Evolutionary conservation across 2,113 vertebrate species (phyloP).

Genomic region (Siniperca knerii): DNA sequence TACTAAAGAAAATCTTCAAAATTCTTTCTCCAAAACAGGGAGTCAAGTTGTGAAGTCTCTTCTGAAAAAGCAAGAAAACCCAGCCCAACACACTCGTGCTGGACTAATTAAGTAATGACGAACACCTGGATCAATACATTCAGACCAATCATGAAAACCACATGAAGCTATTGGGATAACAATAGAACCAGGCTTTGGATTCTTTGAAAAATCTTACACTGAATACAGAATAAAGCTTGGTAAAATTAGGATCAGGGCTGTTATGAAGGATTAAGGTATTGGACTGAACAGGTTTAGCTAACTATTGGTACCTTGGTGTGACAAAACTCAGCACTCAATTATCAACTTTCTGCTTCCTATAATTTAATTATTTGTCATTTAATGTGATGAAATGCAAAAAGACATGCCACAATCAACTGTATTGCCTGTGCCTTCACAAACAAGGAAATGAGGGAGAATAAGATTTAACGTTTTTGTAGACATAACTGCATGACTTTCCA

Average conservation of each 20-base stretch:
- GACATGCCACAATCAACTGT: too few species aligned
- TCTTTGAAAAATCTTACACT: neutral
- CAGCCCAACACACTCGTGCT: neutral
- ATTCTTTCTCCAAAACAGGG: neutral
- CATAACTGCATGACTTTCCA: neutral
- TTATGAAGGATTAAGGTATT: too few species aligned
- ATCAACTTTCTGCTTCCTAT: neutral
- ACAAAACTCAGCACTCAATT: neutral
- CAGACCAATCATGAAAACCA: neutral
- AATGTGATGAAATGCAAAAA: neutral
- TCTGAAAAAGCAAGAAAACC: neutral
- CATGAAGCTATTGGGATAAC: neutral
- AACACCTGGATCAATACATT: slow-evolving; percentile 8
- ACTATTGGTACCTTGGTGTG: too few species aligned
- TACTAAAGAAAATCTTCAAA: neutral
- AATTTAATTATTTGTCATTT: neutral
- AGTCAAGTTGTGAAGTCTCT: neutral
- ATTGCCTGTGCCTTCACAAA: neutral
- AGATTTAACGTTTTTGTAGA: too few species aligned
- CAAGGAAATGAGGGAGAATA: too few species aligned
- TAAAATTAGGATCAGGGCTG: too few species aligned
- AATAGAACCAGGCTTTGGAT: neutral
- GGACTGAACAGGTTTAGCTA: neutral
- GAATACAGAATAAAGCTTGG: too few species aligned
- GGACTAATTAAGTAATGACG: slow-evolving; percentile 1